Percentiles rank a stretch among this genome's conserved stretches.
Evolutionary conservation across 2,888 invertebrate genomes (phyloP).

Genomic region (Cheilosia pagana): DNA sequence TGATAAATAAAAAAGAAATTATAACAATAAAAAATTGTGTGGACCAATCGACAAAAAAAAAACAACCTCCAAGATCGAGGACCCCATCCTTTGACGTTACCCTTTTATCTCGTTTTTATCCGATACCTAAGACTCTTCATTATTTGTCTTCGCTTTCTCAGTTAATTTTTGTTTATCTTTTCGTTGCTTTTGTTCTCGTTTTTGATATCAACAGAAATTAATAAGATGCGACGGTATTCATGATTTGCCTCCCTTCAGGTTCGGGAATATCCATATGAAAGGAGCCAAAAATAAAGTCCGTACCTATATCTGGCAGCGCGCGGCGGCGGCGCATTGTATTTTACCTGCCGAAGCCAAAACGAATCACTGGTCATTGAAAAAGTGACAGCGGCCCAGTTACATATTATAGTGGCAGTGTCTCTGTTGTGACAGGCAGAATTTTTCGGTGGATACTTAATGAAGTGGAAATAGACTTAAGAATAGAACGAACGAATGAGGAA

Average conservation of each 20-base stretch:
- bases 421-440: constrained; percentile 67
- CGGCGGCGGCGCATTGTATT: constrained; percentile 53
- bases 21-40: constrained; percentile 60
- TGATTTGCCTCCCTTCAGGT: constrained; percentile 63
- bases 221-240: constrained; percentile 75
- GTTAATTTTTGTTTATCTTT: constrained; percentile 70
- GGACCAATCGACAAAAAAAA: constrained; percentile 30
- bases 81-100: constrained; percentile 34
- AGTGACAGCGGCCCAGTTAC: constrained; percentile 61
- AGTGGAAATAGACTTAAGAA: constrained; percentile 75
- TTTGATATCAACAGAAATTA: constrained; percentile 74
- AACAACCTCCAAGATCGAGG: constrained; percentile 44
- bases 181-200: constrained; percentile 63
- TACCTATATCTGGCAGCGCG: constrained; percentile 42
- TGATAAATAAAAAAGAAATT: constrained; percentile 70
- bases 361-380: constrained; percentile 74
- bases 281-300: constrained; percentile 34
- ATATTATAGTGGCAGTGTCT: constrained; percentile 45
- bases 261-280: constrained; percentile 30
- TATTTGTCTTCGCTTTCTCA: constrained; percentile 71
- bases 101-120: constrained; percentile 48
- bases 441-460: constrained; percentile 70
- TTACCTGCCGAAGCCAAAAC: constrained; percentile 73
- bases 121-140: constrained; percentile 63
- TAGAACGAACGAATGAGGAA: constrained; percentile 14